Evolutionary conservation across 1,140 invertebrate species (phyloP), one percentile per base, ranked within the genome.

Genomic region (Frieseomelitta varia): DNA sequence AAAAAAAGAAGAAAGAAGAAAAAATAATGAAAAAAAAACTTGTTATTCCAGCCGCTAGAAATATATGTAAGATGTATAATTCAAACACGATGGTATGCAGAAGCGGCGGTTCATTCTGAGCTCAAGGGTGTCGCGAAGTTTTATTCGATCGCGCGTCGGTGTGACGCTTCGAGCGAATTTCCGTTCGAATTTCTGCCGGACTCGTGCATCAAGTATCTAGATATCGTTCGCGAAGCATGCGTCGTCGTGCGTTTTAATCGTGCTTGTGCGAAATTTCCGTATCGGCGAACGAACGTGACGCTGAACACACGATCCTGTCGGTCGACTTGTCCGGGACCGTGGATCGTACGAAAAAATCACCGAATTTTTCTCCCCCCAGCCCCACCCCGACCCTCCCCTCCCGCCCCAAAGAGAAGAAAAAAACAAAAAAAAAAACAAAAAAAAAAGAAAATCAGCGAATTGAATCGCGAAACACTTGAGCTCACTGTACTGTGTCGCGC

Each of bases 1-100:
- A 71, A 79, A 82, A 87, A 81, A 91, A 79, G 21, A 61, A 61
- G 17, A 19, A 63, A 21, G n/a, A 63, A 63, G 27, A 30, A 27
- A 30, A n/a, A 79, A 88, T 73, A 84, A 84, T 83, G 75, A 79
- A 27, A 76, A 75, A 24, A 58, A 91, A 89, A 89, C 81, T 84
- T 91, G 86, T 90, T 87, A 91, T 87, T 91, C 88, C 90, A 92
- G 90, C 89, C 87, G 86, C 83, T 91, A 92, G 85, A 85, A 79
- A 89, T 92, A 91, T 90, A 88, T 84, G 83, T 84, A 84, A 80
- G 83, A 79, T 80, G 78, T 80, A 68, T 79, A 80, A 84, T 84
- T 80, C 67, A 79, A 68, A 84, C 39, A 47, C 27, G 65, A 72
- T 47, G 83, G 69, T 80, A 80, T 71, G 78, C 77, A 51, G 67